Evolutionary conservation across 2,113 vertebrate genomes (phyloP), one percentile per base, ranked within the genome.

Genomic region (Hippocampus comes): DNA sequence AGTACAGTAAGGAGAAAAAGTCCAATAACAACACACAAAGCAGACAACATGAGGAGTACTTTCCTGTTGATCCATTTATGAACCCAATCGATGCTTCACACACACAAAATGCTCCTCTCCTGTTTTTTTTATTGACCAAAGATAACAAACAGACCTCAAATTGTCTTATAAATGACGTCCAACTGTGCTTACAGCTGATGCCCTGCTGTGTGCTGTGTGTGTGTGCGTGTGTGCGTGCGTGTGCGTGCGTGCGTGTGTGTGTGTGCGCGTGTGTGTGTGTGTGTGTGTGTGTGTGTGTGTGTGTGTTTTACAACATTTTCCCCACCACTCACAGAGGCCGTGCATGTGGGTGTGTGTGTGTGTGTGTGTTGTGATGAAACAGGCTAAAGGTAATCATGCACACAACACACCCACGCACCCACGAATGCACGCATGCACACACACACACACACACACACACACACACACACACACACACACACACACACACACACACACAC

Each of bases 91-190:
- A 89, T 89, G 80, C 81, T 89, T 86, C 70, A 89, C 87, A 86
- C 84, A 86, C 43, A 25, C 23, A 88, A 86, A 86, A 87, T 80
- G 73, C 74, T 83, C 72, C 73, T 85, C 78, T 84, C 90, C 82
- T 73, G 60, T 82, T 89, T 86, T 87, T 38, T 93, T 93, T 78
- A 94, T 97, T 97, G 94, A 95, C 95, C 94, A 93, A 93, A 94
- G 94, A 97, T 97, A 95, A 98, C 97, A 98, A 98, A 98, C 98
- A 95, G 95, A 93, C 92, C 95, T 96, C 94, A 97, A 97, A 98
- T 98, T 98, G 96, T 96, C 95, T 95, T 94, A 97, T 96, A 97
- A 98, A 98, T 98, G 95, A 96, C 92, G 95, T 95, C 94, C 95
- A 96, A 93, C 94, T 86, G 96, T 96, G 96, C 97, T 96, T 98